phyloP scores from a whole-genome alignment of 2,797 vertebrate species.

The Channa striata region DNA sequence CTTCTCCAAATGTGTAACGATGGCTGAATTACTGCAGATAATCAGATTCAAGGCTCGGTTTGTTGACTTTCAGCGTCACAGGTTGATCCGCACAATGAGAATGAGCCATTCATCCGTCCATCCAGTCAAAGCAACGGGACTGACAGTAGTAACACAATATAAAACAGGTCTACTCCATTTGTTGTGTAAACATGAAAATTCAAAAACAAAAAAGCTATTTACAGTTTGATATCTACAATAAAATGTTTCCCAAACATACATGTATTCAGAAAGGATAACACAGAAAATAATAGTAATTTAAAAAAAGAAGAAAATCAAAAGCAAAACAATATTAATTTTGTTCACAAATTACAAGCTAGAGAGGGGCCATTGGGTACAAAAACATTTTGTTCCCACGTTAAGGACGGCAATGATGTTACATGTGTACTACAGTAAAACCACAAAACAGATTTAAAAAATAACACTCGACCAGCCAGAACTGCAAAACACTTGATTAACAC shows the following conservation, averaged over 20 bases:
- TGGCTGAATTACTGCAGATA: conserved; percentile 26
- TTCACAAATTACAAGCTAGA: conserved; percentile 29
- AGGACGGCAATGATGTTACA: conserved; percentile 27
- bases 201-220: conserved; percentile 74
- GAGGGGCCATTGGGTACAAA: neutral
- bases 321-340: conserved; percentile 11
- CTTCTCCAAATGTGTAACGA: neutral
- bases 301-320: neutral
- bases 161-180: conserved; percentile 48
- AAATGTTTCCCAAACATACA: conserved; percentile 34
- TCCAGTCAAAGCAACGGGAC: conserved; percentile 43
- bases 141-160: conserved; percentile 52
- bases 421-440: conserved; percentile 43
- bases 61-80: conserved; percentile 54
- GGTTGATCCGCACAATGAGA: conserved; percentile 35
- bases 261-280: conserved; percentile 41
- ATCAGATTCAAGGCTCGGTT: conserved; percentile 57
- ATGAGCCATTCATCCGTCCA: conserved; percentile 38
- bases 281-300: conserved; percentile 11
- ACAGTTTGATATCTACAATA: conserved; percentile 77
- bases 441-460: conserved; percentile 30
- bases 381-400: conserved; percentile 5
- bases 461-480: conserved; percentile 41
- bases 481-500: conserved; percentile 42
- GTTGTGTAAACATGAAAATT: conserved; percentile 60